Evolutionary conservation across 2,797 vertebrate genomes (phyloP).

Genomic region (Enteromius thamalakanensis): DNA sequence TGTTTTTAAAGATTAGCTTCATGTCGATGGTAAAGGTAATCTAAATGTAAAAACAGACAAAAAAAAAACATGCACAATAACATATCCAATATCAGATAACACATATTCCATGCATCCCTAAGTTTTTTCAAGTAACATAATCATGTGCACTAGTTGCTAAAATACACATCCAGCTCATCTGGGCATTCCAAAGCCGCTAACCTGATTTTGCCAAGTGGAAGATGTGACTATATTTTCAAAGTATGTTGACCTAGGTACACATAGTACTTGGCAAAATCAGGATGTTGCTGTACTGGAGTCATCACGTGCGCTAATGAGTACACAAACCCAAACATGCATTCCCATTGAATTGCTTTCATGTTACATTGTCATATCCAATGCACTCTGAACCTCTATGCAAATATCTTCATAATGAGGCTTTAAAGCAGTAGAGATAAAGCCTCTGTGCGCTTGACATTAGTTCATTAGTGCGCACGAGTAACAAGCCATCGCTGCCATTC

Average conservation of each 20-base stretch:
- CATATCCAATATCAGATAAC: neutral
- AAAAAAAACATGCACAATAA: neutral
- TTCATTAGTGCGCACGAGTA: neutral
- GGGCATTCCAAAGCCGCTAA: neutral
- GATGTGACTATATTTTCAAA: too few relatives aligned
- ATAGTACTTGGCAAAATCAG: too few relatives aligned
- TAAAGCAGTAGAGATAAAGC: conserved; percentile 1
- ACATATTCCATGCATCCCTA: neutral
- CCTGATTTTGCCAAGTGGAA: too few relatives aligned
- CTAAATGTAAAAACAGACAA: neutral
- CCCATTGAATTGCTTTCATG: conserved; percentile 6
- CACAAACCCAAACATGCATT: neutral
- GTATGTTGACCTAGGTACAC: too few relatives aligned
- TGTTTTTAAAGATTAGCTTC: neutral
- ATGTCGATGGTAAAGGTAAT: neutral
- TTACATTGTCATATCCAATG: neutral
- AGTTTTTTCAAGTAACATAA: neutral
- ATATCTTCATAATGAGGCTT: conserved; percentile 27
- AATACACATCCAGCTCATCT: neutral
- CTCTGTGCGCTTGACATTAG: neutral
- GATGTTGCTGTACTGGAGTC: neutral
- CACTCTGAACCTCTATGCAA: neutral
- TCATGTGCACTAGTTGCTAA: neutral
- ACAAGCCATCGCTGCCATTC: neutral
- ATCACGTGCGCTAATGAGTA: neutral